These are phyloP conservation scores for Porites cylindrica DNA, from an alignment of 92 coral and sea anemone species.

Conservation along the genomic window DNA sequence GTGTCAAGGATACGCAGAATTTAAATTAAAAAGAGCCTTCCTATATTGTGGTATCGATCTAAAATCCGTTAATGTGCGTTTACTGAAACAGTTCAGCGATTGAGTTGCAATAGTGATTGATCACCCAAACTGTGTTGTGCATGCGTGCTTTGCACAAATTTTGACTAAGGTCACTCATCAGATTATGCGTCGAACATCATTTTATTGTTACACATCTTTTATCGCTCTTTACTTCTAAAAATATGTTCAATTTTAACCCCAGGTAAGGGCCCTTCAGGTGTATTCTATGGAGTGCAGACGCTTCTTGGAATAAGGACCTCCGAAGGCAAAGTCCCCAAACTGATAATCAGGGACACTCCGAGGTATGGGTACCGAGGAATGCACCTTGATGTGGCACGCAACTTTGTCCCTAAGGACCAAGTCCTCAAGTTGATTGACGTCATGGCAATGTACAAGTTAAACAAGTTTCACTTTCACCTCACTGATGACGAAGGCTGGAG, in stretches of 20 bases:
- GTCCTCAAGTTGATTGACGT: conserved; percentile 68
- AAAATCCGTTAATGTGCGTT: too few relatives aligned
- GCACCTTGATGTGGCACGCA: conserved; percentile 77
- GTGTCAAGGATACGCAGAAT: too few relatives aligned
- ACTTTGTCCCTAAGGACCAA: conserved; percentile 61
- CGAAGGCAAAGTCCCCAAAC: conserved; percentile 50
- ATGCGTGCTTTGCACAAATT: too few relatives aligned
- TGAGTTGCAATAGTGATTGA: too few relatives aligned
- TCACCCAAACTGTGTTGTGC: too few relatives aligned
- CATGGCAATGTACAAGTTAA: conserved; percentile 86
- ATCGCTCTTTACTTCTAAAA: too few relatives aligned
- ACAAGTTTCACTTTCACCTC: conserved; percentile 86
- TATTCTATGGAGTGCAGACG: conserved; percentile 77
- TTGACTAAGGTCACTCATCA: too few relatives aligned
- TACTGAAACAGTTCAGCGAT: too few relatives aligned
- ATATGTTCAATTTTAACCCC: conserved; percentile 4
- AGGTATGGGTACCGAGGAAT: conserved; percentile 79
- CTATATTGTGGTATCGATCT: too few relatives aligned
- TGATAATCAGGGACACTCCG: conserved; percentile 81
- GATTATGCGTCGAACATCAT: too few relatives aligned
- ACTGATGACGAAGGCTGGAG: conserved; percentile 97
- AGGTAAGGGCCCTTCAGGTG: conserved; percentile 64
- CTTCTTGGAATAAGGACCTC: conserved; percentile 42
- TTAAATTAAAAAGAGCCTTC: too few relatives aligned
- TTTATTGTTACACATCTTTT: too few relatives aligned